Evolutionary conservation across 2,888 invertebrate species (phyloP), one percentile per base, ranked within the genome.

Genomic region (Danaus chrysippus): DNA sequence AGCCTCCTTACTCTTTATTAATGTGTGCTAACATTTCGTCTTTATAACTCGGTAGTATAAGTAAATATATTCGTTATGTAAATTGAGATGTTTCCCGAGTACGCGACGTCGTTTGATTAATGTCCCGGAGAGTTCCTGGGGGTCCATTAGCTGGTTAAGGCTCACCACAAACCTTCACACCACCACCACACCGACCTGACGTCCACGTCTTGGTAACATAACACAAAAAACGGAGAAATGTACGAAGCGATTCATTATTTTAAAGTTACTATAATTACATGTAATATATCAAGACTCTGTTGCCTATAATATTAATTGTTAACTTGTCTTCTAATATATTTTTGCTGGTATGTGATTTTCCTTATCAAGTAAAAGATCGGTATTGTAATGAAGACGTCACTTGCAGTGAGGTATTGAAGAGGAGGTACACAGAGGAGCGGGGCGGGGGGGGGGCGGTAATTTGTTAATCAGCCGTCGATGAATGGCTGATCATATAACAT

Each of bases 381-480:
- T 58, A 23, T 49, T 9, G 42, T 56, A 59, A 63, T 59, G 43
- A 63, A 59, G 56, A 44, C 59, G 55, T 59, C 56, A 56, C 52
- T 56, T 53, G 62, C n/a, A 10, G 58, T 11, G 54, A 17, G 42
- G 42, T 12, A 42, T n/a, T 46, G 12, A 41, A 17, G 54, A 11
- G 49, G 56, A 9, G 12, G 49, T 13, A 0, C 12, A 19, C n/a
- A 10, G 46, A 15, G 11, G 56, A 12, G 23, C 6, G 53, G 10
- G 11, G n/a, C n/a, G 53, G 12, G 15, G 19, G 56, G 23, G 34
- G 17, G 56, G 52, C 59, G 54, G 56, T 56, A 56, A 63, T 63
- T 63, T 56, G 63, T 59, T 59, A 59, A 63, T 63, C 59, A 53
- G 59, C 59, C 46, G 53, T 56, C 63, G 59, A 63, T 59, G 59